These are phyloP conservation scores for Homalodisca vitripennis DNA, from an alignment of 1,140 invertebrate species.

Conservation along the genomic window DNA sequence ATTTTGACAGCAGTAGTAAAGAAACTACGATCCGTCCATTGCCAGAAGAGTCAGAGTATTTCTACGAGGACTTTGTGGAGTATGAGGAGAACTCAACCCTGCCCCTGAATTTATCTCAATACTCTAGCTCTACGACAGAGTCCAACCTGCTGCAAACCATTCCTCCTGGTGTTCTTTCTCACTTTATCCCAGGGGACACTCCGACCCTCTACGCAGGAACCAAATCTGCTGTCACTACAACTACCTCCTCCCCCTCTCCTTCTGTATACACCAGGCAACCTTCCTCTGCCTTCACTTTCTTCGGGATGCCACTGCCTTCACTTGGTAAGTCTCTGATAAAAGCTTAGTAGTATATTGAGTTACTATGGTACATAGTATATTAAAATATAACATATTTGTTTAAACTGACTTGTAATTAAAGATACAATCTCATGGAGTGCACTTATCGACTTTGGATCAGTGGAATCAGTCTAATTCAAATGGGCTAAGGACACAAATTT, in stretches of 20 bases:
- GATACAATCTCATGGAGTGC: too few species aligned
- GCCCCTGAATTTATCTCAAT: constrained; percentile 36
- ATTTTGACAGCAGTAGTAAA: constrained; percentile 18
- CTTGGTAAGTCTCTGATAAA: constrained; percentile 52
- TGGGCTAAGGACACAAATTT: too few species aligned
- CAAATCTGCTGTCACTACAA: too few species aligned
- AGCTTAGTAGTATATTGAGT: too few species aligned
- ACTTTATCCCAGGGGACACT: constrained; percentile 57
- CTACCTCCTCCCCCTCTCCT: constrained; percentile 39
- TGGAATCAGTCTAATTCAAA: too few species aligned
- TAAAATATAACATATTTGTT: too few species aligned
- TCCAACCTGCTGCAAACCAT: constrained; percentile 25
- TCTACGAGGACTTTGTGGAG: constrained; percentile 78
- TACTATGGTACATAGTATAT: too few species aligned
- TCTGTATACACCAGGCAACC: constrained; percentile 40
- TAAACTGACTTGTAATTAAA: too few species aligned
- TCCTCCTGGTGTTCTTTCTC: constrained; percentile 42
- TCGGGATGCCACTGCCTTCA: constrained; percentile 75
- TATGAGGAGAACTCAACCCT: constrained; percentile 60
- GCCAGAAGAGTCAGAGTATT: constrained; percentile 71
- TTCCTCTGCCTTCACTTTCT: constrained; percentile 71
- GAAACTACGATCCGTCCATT: constrained; percentile 47
- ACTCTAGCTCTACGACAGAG: not conserved
- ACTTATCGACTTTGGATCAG: too few species aligned
- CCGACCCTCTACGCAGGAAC: constrained; percentile 63